Evolutionary conservation across 2,888 invertebrate genomes (phyloP).

Genomic region (Antitype chi): DNA sequence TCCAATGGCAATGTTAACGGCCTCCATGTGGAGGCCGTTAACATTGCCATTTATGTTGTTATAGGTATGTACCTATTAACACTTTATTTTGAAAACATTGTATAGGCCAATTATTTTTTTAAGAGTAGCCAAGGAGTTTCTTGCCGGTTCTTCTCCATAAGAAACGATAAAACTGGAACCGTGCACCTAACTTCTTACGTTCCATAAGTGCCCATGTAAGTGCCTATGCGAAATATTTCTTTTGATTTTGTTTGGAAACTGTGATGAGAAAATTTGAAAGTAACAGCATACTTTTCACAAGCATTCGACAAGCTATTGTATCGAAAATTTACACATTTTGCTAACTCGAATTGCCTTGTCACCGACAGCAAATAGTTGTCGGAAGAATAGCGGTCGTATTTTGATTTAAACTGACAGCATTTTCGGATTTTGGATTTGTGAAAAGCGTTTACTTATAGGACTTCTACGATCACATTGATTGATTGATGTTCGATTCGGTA

Average conservation of each 20-base stretch:
- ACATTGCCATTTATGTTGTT: too few species aligned
- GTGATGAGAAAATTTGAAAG: not conserved
- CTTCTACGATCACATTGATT: too few species aligned
- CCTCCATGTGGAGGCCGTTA: too few species aligned
- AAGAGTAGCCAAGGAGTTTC: not conserved
- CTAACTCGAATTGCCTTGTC: too few species aligned
- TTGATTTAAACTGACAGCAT: too few species aligned
- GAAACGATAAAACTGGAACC: not conserved
- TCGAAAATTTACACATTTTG: too few species aligned
- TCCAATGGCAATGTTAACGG: not conserved
- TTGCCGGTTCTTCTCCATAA: not conserved
- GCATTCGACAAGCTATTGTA: too few species aligned
- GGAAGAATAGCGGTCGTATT: too few species aligned
- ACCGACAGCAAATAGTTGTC: too few species aligned
- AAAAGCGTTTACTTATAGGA: too few species aligned
- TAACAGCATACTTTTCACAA: not conserved
- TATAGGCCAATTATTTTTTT: not conserved
- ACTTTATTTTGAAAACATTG: not conserved
- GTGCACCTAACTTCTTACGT: not conserved
- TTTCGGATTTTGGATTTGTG: too few species aligned
- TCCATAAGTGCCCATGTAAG: not conserved
- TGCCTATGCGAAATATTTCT: not conserved
- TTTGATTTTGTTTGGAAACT: slow-evolving; percentile 1
- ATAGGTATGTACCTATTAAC: not conserved
- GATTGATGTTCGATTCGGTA: too few species aligned